These are phyloP conservation scores for Hippocampus guttulatus DNA, from an alignment of 2,113 vertebrate genomes.

Conservation along the genomic window DNA sequence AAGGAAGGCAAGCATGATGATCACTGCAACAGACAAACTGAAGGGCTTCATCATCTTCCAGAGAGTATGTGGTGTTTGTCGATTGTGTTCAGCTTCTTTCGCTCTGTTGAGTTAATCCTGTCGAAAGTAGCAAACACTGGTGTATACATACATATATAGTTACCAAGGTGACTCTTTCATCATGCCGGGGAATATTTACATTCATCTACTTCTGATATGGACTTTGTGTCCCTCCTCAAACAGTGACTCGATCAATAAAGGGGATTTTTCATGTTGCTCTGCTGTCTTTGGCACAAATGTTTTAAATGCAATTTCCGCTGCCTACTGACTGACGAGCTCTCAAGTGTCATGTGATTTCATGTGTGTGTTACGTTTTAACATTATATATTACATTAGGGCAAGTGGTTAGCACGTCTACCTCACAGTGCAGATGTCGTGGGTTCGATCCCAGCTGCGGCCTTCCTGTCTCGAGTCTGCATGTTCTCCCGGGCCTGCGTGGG, in stretches of 20 bases:
- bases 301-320: not conserved
- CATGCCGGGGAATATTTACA: not conserved
- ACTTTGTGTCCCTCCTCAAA: not conserved
- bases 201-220: not conserved
- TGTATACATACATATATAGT: not conserved
- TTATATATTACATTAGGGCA: not conserved
- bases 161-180: not conserved
- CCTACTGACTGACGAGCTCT: not conserved
- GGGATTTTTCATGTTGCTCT: not conserved
- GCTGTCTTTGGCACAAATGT: not conserved
- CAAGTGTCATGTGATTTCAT: not conserved
- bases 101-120: not conserved
- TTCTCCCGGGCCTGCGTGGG: no score
- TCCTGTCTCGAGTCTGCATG: no score
- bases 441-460: no score
- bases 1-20: not conserved
- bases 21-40: not conserved
- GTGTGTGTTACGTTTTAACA: not conserved
- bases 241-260: not conserved
- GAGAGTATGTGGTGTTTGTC: not conserved
- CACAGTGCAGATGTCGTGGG: no score
- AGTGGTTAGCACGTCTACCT: no score
- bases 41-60: not conserved
- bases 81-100: not conserved
- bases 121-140: not conserved